Percentiles rank a stretch among this genome's conserved stretches.
These are phyloP conservation scores for Limosa lapponica DNA, from an alignment of 2,797 vertebrate species.

Conservation along the genomic window DNA sequence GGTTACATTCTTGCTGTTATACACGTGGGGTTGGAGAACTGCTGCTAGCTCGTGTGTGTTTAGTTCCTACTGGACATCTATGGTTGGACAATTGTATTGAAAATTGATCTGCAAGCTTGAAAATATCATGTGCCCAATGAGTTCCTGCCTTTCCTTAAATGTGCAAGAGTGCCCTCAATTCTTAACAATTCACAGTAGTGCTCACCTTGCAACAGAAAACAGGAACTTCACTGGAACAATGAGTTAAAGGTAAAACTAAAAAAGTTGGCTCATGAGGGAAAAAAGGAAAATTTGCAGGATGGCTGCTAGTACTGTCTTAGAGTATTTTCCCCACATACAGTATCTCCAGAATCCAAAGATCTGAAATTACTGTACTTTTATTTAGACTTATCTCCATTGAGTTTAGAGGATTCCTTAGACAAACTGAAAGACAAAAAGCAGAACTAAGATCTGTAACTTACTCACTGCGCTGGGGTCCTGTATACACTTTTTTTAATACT, in stretches of 20 bases:
- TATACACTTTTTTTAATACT: slow-evolving; percentile 92
- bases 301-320: neutral
- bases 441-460: slow-evolving; percentile 77
- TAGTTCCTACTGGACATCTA: neutral
- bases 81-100: neutral
- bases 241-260: neutral
- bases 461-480: slow-evolving; percentile 85
- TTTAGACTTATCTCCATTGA: neutral
- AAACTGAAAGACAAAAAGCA: neutral
- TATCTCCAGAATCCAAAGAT: neutral
- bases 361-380: neutral
- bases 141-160: neutral
- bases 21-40: neutral
- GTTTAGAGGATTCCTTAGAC: neutral
- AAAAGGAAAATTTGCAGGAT: neutral
- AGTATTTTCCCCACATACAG: neutral
- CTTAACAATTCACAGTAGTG: neutral
- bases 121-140: neutral
- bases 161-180: neutral
- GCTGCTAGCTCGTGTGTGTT: neutral
- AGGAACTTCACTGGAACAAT: neutral
- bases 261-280: rapidly evolving
- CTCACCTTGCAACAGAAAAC: neutral
- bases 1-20: neutral
- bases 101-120: neutral